Percentiles rank a stretch among this genome's conserved stretches.
Evolutionary conservation across 2,888 invertebrate genomes (phyloP).

Genomic region (Mactromeris polynyma): DNA sequence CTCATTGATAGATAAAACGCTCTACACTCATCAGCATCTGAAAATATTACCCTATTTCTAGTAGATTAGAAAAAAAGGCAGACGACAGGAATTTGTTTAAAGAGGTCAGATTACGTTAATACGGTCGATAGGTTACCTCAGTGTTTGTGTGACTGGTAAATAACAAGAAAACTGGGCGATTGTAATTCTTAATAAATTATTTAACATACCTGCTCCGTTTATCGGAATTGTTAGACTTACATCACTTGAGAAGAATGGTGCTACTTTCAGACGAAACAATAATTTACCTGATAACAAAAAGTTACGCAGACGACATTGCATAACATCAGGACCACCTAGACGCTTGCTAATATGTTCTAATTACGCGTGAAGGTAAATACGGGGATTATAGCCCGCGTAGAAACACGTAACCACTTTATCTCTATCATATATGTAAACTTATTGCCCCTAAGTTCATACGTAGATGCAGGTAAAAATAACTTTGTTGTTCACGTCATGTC

Average conservation of each 20-base stretch:
- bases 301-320: slow-evolving; percentile 16
- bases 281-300: slow-evolving; percentile 9
- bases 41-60: no score
- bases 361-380: slow-evolving; percentile 33
- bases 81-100: background rate
- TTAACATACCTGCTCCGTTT: background rate
- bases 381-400: slow-evolving; percentile 12
- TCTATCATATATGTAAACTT: background rate
- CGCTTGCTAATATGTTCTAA: slow-evolving; percentile 15
- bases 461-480: background rate
- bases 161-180: background rate
- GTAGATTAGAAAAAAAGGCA: background rate
- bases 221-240: background rate
- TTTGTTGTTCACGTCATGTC: background rate
- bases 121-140: background rate
- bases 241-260: background rate
- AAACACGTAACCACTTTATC: slow-evolving; percentile 18
- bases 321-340: slow-evolving; percentile 32
- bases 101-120: background rate
- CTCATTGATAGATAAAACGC: no score
- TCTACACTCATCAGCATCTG: no score
- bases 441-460: background rate
- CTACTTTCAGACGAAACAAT: background rate
- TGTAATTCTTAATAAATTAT: background rate
- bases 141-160: background rate